Base-by-base conservation (phyloP, 37 sponge, comb jelly and placozoan species). In the Axinella damicornis region DNA sequence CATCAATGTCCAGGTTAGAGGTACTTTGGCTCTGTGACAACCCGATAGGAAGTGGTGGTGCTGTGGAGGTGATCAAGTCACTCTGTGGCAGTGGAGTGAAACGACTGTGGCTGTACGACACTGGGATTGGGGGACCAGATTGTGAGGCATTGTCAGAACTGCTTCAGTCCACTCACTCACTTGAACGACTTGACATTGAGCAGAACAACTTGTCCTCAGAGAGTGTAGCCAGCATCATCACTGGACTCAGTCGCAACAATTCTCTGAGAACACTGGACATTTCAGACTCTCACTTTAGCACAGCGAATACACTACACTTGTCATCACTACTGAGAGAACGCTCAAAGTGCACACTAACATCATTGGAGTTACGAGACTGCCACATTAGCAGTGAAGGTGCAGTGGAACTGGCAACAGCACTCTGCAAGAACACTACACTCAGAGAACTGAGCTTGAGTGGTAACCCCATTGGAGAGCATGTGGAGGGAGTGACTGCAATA, bases 1-100 rank as follows among this genome's bases (percentile, higher is more conserved):
- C 27, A 34, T 33, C 33, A 34, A 67, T 67, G 68, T 34, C 68
- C 27, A 33, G 68, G 27, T 34, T 67, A 33, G 68, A 67, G 68
- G 33, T 1, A 2, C 68, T 67, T 19, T 36, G 37, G 41, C 53
- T 73, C 22, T 9, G 74, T 2, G 1, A 39, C 24, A 73, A 73
- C 55, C 28, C 55, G 35, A 73, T 73, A 38, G 74, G 74, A 41
- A 34, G 74, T 73, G 74, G 74, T 24, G 74, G 53, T 21, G 74
- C 74, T 53, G 55, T 73, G 41, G 41, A 73, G 55, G 41, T 73
- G 68, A 34, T 67, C 33, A 33, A 30, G 32, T 12, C 68, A 33
- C 68, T 67, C 27, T 34, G 32, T 34, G 32, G 68, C 68, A 67
- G 68, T 31, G 32, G 32, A 67, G 33, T 67, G 68, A 67, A 34